Evolutionary conservation across 1,140 invertebrate species (phyloP), one percentile per base, ranked within the genome.

Genomic region (Heliconius congener): DNA sequence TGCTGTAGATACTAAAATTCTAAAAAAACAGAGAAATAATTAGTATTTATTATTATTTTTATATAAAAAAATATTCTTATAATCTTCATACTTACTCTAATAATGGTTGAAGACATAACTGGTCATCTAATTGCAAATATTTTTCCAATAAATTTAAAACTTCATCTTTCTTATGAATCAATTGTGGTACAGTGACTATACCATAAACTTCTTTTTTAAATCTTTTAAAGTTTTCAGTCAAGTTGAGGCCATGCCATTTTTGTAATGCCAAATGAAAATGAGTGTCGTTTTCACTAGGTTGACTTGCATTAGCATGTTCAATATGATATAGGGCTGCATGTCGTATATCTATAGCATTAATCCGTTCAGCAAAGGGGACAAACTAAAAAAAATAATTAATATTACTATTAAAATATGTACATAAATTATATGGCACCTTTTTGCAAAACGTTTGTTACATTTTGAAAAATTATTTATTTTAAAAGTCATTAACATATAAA

Each of bases 201-300:
- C 97, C 95, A 78, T 95, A 93, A 13, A 98, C 96, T 89, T 97
- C 96, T 84, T 96, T 96, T 85, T 96, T 96, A 82, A 99, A 98
- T 30, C 95, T 94, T 72, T 96, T 95, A 94, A 97, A 99, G 87
- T 97, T 96, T 84, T 98, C 96, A 2, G 98, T 97, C 76, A 97
- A 96, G 94, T 99, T 98, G 30, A 98, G 95, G 55, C 96, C 96
- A 86, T 96, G 96, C 98, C 98, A 99, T 96, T 98, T 98, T 82
- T 97, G 95, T n/a, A 99, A 87, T 0, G 97, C 96, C 89, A 98
- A 96, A 86, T 96, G 95, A 91, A 99, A 98, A 90, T 96, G 96
- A 4, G 97, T 98, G 83, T 97, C 96, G 79, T 97, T 96, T 83
- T 97, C 96, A 55, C 96, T 95, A 42, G 96, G 94, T 55, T 96